phyloP scores from a whole-genome alignment of 2,888 invertebrate species.

The Dasysyrphus tricinctus region DNA sequence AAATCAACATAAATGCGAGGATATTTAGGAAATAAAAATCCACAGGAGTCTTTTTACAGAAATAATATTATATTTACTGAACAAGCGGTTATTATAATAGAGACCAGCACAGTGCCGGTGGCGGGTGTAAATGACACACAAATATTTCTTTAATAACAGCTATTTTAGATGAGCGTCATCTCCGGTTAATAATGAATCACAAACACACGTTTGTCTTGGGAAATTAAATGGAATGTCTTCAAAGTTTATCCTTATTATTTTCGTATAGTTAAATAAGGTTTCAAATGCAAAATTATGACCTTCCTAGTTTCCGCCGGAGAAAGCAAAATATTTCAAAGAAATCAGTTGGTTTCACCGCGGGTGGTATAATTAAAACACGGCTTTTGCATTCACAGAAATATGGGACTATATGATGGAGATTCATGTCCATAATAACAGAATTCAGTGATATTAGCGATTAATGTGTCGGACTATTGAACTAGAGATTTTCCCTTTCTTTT shows the following conservation, averaged over 20 bases:
- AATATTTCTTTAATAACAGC: neutral
- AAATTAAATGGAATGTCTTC: neutral
- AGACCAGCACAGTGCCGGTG: neutral
- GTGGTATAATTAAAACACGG: neutral
- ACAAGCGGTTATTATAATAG: neutral
- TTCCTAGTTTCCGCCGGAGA: too few relatives aligned
- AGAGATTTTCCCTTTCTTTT: too few relatives aligned
- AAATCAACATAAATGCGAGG: slow-evolving; percentile 5
- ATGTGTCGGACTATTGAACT: too few relatives aligned
- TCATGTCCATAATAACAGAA: too few relatives aligned
- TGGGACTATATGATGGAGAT: too few relatives aligned
- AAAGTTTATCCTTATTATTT: neutral
- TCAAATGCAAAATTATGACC: neutral
- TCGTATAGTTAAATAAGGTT: neutral
- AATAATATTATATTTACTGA: neutral
- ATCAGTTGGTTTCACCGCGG: neutral
- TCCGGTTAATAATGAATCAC: neutral
- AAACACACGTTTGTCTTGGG: neutral
- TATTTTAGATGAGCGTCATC: neutral
- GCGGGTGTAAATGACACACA: slow-evolving; percentile 12
- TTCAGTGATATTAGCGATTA: too few relatives aligned
- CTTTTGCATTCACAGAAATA: too few relatives aligned
- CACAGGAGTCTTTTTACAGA: neutral
- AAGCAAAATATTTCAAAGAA: neutral
- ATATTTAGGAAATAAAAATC: slow-evolving; percentile 19